Evolutionary conservation across 30 jellyfish, hydroid and myxozoan genomes (phyloP).

Genomic region (Hydractinia echinata): DNA sequence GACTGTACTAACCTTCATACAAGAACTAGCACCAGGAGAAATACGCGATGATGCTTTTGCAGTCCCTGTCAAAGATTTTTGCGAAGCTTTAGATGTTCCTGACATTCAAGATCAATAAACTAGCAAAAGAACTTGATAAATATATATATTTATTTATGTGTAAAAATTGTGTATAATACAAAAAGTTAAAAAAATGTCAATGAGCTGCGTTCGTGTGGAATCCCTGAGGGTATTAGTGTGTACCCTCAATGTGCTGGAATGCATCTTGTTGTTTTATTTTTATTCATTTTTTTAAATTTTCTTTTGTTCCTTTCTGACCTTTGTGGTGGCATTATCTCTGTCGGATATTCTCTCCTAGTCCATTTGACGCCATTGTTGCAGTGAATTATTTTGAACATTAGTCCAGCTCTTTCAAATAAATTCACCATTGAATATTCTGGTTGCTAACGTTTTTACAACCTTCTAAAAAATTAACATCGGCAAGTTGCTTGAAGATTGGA

Average conservation of each 20-base stretch:
- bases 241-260: constrained; percentile 1
- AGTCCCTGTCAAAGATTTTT: background rate
- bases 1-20: background rate
- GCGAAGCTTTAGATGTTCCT: constrained; percentile 12
- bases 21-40: constrained; percentile 13
- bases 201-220: constrained; percentile 7
- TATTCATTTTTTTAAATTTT: background rate
- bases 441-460: too few relatives aligned
- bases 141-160: too few relatives aligned
- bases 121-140: background rate
- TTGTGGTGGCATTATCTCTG: background rate
- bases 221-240: background rate
- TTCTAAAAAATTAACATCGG: too few relatives aligned
- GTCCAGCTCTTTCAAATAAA: background rate
- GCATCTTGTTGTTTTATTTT: constrained; percentile 4
- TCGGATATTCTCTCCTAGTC: background rate
- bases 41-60: background rate
- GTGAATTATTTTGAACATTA: background rate
- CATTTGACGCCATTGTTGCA: constrained; percentile 5
- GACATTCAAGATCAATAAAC: background rate
- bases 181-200: background rate
- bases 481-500: too few relatives aligned
- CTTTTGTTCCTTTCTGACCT: background rate
- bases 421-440: background rate
- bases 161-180: background rate